phyloP scores from a whole-genome alignment of 1,140 invertebrate species.

The Caenorhabditis brenneri region DNA sequence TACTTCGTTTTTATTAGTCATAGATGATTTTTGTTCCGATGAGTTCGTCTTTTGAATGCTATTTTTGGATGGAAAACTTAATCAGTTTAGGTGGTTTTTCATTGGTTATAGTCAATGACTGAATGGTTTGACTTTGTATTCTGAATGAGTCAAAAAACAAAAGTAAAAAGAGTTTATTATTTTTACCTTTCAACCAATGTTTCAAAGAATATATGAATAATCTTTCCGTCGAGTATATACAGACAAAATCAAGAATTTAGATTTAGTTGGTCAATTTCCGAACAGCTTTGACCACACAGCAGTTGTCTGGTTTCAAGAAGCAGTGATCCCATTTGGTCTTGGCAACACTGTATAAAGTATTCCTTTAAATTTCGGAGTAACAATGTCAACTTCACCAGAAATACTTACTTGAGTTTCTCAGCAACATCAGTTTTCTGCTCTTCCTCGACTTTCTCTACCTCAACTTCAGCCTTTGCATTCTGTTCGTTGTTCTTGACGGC shows the following conservation, averaged over 20 bases:
- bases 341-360: background rate
- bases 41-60: background rate
- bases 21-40: background rate
- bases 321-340: constrained; percentile 10
- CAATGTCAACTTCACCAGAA: background rate
- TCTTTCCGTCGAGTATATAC: constrained; percentile 42
- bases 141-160: too few relatives aligned
- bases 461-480: background rate
- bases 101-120: background rate
- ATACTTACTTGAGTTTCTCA: background rate
- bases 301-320: constrained; percentile 29
- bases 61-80: background rate
- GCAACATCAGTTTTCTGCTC: background rate
- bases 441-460: background rate
- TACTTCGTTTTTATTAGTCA: background rate
- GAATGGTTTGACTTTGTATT: too few relatives aligned
- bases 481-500: background rate
- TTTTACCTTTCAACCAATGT: background rate
- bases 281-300: constrained; percentile 22
- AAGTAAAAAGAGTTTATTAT: background rate
- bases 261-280: background rate
- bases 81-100: background rate
- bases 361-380: constrained; percentile 6
- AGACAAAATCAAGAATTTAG: background rate
- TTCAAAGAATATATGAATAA: constrained; percentile 23